Percentiles rank a stretch among this genome's conserved stretches.
Conservation (phyloP, 1,140 invertebrate genomes). For the Melanaphis sacchari region DNA sequence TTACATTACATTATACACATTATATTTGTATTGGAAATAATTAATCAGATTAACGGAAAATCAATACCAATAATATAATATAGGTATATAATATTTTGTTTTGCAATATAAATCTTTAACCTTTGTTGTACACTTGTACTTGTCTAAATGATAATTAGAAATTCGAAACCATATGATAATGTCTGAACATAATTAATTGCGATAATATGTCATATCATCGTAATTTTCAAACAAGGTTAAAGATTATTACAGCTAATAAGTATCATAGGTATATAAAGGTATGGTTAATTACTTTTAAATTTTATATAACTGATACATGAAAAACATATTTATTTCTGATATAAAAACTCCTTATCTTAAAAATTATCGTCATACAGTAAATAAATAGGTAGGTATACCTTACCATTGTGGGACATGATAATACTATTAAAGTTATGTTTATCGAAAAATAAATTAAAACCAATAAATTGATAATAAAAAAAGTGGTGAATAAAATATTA, state of each 20-base stretch:
- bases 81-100: background rate
- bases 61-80: background rate
- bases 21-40: background rate
- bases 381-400: background rate
- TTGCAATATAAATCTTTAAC: constrained; percentile 6
- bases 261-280: background rate
- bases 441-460: background rate
- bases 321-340: background rate
- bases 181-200: background rate
- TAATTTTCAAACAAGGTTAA: constrained; percentile 40
- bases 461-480: background rate
- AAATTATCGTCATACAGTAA: constrained; percentile 7
- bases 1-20: background rate
- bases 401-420: background rate
- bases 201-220: background rate
- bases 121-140: background rate
- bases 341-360: background rate
- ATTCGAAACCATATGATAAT: background rate
- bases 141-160: constrained; percentile 31
- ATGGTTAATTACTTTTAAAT: background rate
- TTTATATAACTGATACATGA: background rate
- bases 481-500: background rate
- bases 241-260: background rate
- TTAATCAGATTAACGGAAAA: background rate
- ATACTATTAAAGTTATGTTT: background rate